Percentiles rank a stretch among this genome's conserved stretches.
Evolutionary conservation across 2,797 vertebrate species (phyloP).

Genomic region (Phoebastria nigripes): DNA sequence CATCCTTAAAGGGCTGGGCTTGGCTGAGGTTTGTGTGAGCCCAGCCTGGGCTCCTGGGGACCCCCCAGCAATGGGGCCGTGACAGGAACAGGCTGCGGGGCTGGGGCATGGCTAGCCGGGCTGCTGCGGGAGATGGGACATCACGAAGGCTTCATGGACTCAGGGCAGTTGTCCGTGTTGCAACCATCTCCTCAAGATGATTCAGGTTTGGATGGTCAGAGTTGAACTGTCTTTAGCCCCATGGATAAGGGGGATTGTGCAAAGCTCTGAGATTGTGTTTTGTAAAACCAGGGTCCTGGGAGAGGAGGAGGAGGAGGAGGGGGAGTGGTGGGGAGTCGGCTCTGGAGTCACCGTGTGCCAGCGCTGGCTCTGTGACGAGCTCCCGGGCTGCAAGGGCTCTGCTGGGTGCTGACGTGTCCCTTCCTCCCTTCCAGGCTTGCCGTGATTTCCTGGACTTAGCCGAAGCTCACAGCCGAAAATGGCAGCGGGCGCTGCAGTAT

Average conservation of each 20-base stretch:
- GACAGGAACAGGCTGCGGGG: background rate
- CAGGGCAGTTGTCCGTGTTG: accelerated
- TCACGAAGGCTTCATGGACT: accelerated
- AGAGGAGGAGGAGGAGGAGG: background rate
- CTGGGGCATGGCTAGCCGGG: background rate
- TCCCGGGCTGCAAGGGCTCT: accelerated
- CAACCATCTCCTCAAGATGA: accelerated
- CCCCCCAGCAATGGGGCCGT: accelerated
- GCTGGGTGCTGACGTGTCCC: background rate
- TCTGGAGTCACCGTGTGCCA: accelerated
- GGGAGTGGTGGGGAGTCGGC: accelerated
- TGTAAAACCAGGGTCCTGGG: accelerated
- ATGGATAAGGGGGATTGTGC: accelerated
- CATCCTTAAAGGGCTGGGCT: background rate
- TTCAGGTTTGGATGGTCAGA: background rate
- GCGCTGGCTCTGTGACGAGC: accelerated
- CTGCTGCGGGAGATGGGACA: accelerated
- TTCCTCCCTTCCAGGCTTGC: constrained; percentile 82
- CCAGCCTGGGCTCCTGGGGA: background rate
- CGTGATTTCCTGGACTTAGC: constrained; percentile 95
- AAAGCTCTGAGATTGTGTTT: background rate
- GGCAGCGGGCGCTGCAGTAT: constrained; percentile 96
- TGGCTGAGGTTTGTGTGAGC: background rate
- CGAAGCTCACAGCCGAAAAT: constrained; percentile 91
- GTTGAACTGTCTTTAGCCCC: accelerated